These are phyloP conservation scores for Penaeus indicus DNA, from an alignment of 1,140 invertebrate species.

Conservation along the genomic window DNA sequence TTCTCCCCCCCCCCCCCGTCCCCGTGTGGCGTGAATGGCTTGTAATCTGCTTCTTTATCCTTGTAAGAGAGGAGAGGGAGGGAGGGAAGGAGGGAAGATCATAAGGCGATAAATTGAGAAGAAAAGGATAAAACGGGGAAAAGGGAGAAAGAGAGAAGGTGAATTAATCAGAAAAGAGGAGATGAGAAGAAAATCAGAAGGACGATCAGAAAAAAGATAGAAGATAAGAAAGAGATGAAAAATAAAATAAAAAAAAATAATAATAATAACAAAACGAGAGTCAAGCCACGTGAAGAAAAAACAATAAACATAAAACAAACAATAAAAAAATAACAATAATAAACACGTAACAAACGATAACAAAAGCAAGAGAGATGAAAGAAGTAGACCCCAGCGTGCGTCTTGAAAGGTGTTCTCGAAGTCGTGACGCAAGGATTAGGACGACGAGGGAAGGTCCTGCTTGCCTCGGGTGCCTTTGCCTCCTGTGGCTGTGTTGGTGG, in stretches of 20 bases:
- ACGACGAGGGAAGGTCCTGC: no score
- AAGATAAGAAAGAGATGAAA: not conserved
- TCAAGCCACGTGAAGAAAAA: not conserved
- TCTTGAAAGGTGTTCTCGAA: no score
- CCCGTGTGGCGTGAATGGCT: no score
- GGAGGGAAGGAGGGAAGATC: conserved; percentile 10
- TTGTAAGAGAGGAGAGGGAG: not conserved
- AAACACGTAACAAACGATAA: not conserved
- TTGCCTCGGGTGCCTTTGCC: no score
- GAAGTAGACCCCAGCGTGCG: not conserved
- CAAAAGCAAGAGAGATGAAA: no score
- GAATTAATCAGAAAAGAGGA: not conserved
- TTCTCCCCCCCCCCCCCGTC: no score
- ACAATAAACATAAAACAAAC: not conserved
- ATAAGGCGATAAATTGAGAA: not conserved
- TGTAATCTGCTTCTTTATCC: no score
- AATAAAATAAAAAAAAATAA: not conserved
- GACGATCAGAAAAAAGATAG: not conserved
- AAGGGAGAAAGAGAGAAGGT: not conserved
- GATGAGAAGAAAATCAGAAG: not conserved
- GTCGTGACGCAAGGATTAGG: no score
- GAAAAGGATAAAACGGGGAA: not conserved
- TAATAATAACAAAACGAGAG: no score
- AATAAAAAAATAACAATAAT: no score
- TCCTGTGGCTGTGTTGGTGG: no score